A percentile compares a stretch with the other conserved stretches of the same genome.
These are phyloP conservation scores for Alectoris magna DNA, from an alignment of 2,797 vertebrate genomes.

Conservation along the genomic window DNA sequence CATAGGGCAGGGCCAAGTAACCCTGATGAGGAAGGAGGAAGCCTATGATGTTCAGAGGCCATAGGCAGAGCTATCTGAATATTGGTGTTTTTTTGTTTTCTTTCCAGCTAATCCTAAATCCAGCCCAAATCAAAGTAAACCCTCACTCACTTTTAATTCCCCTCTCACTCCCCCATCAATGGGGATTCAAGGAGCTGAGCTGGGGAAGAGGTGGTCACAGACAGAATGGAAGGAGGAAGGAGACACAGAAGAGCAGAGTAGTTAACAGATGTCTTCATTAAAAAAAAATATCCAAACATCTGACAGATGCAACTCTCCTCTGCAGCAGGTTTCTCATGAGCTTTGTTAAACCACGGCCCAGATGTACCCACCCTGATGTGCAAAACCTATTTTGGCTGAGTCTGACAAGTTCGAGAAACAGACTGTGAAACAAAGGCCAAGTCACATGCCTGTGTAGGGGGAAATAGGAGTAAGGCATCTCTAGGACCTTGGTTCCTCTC, in stretches of 20 bases:
- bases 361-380: neutral
- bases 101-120: neutral
- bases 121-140: neutral
- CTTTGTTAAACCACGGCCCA: neutral
- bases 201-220: neutral
- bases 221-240: neutral
- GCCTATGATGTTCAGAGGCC: neutral
- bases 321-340: neutral
- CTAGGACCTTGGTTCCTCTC: neutral
- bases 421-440: neutral
- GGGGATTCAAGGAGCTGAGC: neutral
- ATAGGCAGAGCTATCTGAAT: neutral
- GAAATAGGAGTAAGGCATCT: neutral
- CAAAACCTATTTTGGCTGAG: neutral
- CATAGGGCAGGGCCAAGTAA: rapidly evolving
- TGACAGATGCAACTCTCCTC: neutral
- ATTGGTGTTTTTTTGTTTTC: neutral
- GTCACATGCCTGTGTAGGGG: neutral
- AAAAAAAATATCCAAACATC: neutral
- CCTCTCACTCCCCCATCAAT: neutral
- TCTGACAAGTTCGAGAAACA: neutral
- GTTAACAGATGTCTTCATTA: neutral
- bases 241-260: neutral
- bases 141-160: neutral
- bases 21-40: rapidly evolving